Percentiles rank a stretch among this genome's conserved stretches.
phyloP scores from a whole-genome alignment of 2,797 vertebrate species.

The Smutsia temminckii region DNA sequence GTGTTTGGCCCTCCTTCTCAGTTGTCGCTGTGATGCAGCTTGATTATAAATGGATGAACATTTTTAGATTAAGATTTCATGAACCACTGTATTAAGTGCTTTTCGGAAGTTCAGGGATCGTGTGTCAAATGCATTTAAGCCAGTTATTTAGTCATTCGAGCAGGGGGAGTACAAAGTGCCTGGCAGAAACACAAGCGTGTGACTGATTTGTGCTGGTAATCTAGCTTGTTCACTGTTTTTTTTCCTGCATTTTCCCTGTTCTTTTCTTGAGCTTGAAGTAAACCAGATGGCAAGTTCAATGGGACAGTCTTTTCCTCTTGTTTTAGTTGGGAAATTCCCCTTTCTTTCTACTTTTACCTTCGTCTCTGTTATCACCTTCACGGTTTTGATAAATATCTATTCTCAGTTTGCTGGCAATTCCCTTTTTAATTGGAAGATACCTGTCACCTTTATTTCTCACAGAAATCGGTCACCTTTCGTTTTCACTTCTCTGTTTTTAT shows the following conservation, averaged over 20 bases:
- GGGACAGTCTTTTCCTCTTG: not conserved
- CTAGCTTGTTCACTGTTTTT: not conserved
- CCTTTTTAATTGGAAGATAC: not conserved
- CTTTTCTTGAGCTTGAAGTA: slow-evolving; percentile 16
- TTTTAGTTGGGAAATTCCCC: not conserved
- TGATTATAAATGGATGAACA: slow-evolving; percentile 71
- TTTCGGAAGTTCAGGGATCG: slow-evolving; percentile 72
- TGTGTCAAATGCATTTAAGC: slow-evolving; percentile 63
- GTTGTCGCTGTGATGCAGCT: slow-evolving; percentile 49
- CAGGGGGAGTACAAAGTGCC: not conserved
- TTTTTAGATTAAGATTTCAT: slow-evolving; percentile 80
- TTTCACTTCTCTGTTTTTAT: slow-evolving; percentile 13
- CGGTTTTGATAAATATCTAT: not conserved
- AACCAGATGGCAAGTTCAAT: not conserved
- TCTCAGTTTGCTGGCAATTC: not conserved
- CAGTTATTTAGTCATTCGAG: slow-evolving; percentile 68
- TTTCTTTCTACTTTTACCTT: not conserved
- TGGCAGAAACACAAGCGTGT: not conserved
- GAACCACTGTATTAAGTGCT: slow-evolving; percentile 75
- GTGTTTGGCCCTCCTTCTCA: not conserved
- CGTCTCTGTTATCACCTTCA: not conserved
- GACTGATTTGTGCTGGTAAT: not conserved
- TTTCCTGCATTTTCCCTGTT: not conserved
- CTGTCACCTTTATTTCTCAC: slow-evolving; percentile 22
- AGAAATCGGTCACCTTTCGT: not conserved